Base-by-base conservation (phyloP, 2,113 vertebrate genomes). In the Hydrolagus affinis region DNA sequence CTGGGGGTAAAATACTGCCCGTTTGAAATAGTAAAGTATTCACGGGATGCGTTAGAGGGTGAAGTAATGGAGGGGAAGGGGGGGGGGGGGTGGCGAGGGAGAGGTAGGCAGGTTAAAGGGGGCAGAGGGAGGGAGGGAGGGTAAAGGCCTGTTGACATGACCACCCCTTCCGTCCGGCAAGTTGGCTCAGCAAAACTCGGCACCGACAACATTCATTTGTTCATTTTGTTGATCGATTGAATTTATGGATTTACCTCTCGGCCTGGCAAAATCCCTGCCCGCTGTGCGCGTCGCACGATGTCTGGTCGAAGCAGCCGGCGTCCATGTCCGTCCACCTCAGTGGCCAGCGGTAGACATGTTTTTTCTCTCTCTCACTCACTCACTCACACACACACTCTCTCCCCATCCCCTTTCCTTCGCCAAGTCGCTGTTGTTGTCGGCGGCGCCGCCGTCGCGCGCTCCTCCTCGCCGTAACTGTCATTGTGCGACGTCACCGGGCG, bases 401-500 rank as follows among this genome's bases (percentile, higher is more conserved):
- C n/a, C n/a, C n/a, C n/a, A n/a, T n/a, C n/a, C n/a, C n/a, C n/a
- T n/a, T n/a, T n/a, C n/a, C n/a, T n/a, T n/a, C n/a, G n/a, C n/a
- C n/a, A n/a, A n/a, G n/a, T n/a, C n/a, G n/a, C n/a, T n/a, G n/a
- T n/a, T n/a, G n/a, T n/a, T n/a, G n/a, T n/a, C n/a, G n/a, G n/a
- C n/a, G n/a, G n/a, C n/a, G n/a, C n/a, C n/a, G n/a, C n/a, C n/a
- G n/a, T n/a, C n/a, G n/a, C n/a, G n/a, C n/a, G n/a, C n/a, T n/a
- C n/a, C n/a, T n/a, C n/a, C n/a, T n/a, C n/a, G n/a, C 76, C 28
- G 59, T 7, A 62, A 21, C 30, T 83, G 77, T 83, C 66, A 83
- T 83, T 83, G 77, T 83, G 60, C 77, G 30, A 83, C 77, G 77
- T 83, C 77, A 83, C 60, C 12, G 12, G 3, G 14, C 77, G 12